phyloP scores from a whole-genome alignment of 2,888 invertebrate species.

The Trissoscelio sp. region DNA sequence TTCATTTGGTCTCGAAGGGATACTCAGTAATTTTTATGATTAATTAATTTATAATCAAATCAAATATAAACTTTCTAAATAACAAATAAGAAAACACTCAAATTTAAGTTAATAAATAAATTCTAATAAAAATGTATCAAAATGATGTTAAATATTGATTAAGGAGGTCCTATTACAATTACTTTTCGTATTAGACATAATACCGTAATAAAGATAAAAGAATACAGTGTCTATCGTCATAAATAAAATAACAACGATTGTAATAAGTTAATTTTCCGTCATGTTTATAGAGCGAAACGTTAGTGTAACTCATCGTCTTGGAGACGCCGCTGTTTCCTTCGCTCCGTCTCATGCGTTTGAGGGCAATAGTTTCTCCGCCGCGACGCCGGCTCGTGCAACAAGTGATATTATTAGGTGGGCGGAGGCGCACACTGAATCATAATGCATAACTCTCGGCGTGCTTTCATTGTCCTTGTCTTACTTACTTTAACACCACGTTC shows the following conservation, averaged over 20 bases:
- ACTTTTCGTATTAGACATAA: too few relatives aligned
- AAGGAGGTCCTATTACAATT: too few relatives aligned
- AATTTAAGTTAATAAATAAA: too few relatives aligned
- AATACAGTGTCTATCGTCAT: not conserved
- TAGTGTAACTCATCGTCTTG: slow-evolving; percentile 48
- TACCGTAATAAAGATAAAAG: not conserved
- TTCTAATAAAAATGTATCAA: too few relatives aligned
- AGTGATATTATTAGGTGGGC: slow-evolving; percentile 83
- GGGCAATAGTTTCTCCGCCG: slow-evolving; percentile 66
- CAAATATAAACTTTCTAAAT: too few relatives aligned
- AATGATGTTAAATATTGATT: too few relatives aligned
- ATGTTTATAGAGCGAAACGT: slow-evolving; percentile 19
- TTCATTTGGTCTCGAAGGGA: too few relatives aligned
- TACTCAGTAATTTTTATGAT: too few relatives aligned
- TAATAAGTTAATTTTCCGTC: slow-evolving; percentile 35
- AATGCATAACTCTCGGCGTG: slow-evolving; percentile 81
- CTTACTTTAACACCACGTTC: slow-evolving; percentile 69
- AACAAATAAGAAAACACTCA: too few relatives aligned
- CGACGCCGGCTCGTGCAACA: slow-evolving; percentile 77
- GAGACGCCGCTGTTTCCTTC: slow-evolving; percentile 36
- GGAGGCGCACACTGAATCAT: slow-evolving; percentile 79
- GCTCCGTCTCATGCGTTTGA: slow-evolving; percentile 31
- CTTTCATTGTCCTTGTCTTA: slow-evolving; percentile 76
- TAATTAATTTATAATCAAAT: too few relatives aligned
- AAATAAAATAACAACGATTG: slow-evolving; percentile 18